These are phyloP conservation scores for Sebastiscus albofasciatus DNA, from an alignment of 2,797 vertebrate genomes.

Conservation along the genomic window DNA sequence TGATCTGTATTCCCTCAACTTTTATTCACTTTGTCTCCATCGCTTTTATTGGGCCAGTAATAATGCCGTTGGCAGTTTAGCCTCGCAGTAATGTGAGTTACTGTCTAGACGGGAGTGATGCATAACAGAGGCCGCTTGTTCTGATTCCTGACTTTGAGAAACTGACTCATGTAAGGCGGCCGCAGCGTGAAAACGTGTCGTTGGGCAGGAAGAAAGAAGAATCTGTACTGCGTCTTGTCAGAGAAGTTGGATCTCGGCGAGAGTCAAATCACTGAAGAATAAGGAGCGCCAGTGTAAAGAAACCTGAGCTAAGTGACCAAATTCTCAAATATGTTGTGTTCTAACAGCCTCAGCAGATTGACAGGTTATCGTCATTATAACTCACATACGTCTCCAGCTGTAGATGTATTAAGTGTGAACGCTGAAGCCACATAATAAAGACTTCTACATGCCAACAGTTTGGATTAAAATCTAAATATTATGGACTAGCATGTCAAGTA, in stretches of 20 bases:
- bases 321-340: conserved; percentile 12
- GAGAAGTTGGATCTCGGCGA: conserved; percentile 34
- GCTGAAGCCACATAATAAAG: neutral
- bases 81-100: conserved; percentile 45
- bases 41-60: conserved; percentile 38
- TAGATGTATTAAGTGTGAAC: neutral
- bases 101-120: conserved; percentile 69
- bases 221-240: conserved; percentile 59
- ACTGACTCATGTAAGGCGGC: conserved; percentile 39
- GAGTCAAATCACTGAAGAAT: conserved; percentile 26
- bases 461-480: neutral
- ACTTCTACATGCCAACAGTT: neutral
- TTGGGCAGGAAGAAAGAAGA: conserved; percentile 13
- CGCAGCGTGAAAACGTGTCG: conserved; percentile 25
- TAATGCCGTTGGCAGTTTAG: conserved; percentile 49
- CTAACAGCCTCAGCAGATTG: conserved; percentile 18
- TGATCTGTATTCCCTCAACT: conserved; percentile 54
- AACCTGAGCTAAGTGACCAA: conserved; percentile 44
- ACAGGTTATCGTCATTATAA: neutral
- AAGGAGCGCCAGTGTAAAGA: conserved; percentile 55
- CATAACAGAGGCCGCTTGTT: conserved; percentile 72
- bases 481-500: neutral
- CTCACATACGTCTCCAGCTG: neutral
- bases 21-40: conserved; percentile 48
- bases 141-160: conserved; percentile 40